Base-by-base conservation (phyloP, 53 echinoderm and acorn worm genomes). In the Apostichopus leukothele region DNA sequence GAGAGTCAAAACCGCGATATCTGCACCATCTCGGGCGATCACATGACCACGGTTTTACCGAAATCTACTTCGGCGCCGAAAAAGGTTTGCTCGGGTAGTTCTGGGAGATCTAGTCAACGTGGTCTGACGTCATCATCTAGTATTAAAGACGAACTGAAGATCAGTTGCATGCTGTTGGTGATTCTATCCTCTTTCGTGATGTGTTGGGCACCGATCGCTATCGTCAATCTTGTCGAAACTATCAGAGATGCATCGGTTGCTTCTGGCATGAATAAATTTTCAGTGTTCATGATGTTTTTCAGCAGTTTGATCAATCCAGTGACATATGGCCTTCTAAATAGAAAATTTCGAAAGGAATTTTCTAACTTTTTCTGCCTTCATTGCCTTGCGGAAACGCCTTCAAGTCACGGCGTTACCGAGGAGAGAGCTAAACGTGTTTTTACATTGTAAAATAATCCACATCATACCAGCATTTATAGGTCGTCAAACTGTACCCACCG, bases 241-340 rank as follows among this genome's bases (percentile, higher is more conserved):
- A 89, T 92, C 75, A 84, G 87, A 52, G 80, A 84, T 13, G 51
- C 85, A 14, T 83, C 91, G 1, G 84, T 93, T 1, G 90, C 92
- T 11, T 13, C 71, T 19, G 86, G 84, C 10, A 71, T 95, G 61
- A 92, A 96, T 81, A 81, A 90, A 25, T 92, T 96, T 86, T 92
- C 96, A 6, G 96, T 96, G 9, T 96, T 92, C 76, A 96, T 96
- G 96, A 93, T 96, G 89, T 96, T 95, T 67, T 88, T 95, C 12
- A 96, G 94, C 67, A 93, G 94, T 50, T 92, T 94, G 59, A 80
- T 96, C 2, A 94, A 96, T 76, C 96, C 96, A 5, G 86, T 96
- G 50, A 96, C 93, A 75, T 96, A 96, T 89, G 96, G 96, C 50
- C 50, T 96, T 76, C 86, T 96, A 86, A 96, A 96, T 87, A 79